Evolutionary conservation across 1,140 invertebrate species (phyloP).

Genomic region (Periplaneta americana): DNA sequence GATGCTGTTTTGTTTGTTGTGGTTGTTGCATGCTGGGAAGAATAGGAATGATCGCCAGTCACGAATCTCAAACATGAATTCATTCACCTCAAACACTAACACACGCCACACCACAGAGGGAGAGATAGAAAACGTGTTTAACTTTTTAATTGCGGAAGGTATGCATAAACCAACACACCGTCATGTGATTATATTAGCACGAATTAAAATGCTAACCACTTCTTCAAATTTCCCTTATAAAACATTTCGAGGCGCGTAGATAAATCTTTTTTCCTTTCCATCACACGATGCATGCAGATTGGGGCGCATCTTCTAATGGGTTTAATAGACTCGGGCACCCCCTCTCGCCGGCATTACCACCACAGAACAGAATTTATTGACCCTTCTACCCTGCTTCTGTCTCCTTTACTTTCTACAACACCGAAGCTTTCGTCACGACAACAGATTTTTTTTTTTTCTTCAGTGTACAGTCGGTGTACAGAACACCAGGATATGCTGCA

Average conservation of each 20-base stretch:
- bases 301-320: background rate
- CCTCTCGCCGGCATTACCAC: no score
- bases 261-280: background rate
- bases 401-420: no score
- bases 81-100: slow-evolving; percentile 8
- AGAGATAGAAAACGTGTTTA: background rate
- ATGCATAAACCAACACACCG: background rate
- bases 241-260: background rate
- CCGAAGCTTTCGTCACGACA: background rate
- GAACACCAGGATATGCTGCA: no score
- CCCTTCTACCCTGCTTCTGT: background rate
- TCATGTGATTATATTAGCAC: background rate
- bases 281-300: background rate
- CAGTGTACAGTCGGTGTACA: background rate
- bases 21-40: slow-evolving; percentile 15
- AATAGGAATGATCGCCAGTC: background rate
- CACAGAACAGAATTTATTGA: background rate
- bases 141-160: background rate
- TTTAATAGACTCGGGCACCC: background rate
- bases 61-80: slow-evolving; percentile 9
- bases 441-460: background rate
- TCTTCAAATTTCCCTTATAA: background rate
- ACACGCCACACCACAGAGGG: background rate
- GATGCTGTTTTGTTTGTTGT: background rate
- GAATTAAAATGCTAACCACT: background rate